These are phyloP conservation scores for Atta cephalotes DNA, from an alignment of 1,140 invertebrate species.

Conservation along the genomic window DNA sequence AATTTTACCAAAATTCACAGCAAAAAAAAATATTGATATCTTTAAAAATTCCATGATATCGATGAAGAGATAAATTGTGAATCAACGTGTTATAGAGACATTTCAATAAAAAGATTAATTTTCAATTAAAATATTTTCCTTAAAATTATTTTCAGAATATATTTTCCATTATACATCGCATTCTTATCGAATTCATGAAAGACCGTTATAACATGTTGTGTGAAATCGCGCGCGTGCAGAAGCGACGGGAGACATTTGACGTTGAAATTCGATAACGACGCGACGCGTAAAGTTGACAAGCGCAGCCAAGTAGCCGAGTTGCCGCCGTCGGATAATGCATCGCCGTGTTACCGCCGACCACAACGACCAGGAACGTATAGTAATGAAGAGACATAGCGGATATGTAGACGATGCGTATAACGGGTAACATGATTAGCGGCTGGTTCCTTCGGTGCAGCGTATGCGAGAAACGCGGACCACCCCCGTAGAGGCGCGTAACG, in stretches of 20 bases:
- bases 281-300: slow-evolving; percentile 51
- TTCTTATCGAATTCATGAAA: not conserved
- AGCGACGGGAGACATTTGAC: not conserved
- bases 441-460: slow-evolving; percentile 59
- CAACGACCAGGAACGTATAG: slow-evolving; percentile 26
- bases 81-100: not conserved
- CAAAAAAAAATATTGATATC: no score
- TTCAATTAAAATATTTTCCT: not conserved
- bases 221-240: not conserved
- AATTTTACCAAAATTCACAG: no score
- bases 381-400: slow-evolving; percentile 52
- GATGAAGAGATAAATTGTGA: not conserved
- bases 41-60: no score
- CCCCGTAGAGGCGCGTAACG: slow-evolving; percentile 67
- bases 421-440: slow-evolving; percentile 76
- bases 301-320: slow-evolving; percentile 61
- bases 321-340: slow-evolving; percentile 45
- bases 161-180: not conserved
- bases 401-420: slow-evolving; percentile 71
- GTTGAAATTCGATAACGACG: slow-evolving; percentile 68
- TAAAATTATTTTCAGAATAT: not conserved
- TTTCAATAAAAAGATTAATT: slow-evolving; percentile 5
- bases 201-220: not conserved
- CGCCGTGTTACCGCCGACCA: slow-evolving; percentile 47
- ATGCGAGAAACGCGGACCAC: slow-evolving; percentile 71